Base-by-base conservation (phyloP, 2,113 vertebrate species). In the Otis tarda region DNA sequence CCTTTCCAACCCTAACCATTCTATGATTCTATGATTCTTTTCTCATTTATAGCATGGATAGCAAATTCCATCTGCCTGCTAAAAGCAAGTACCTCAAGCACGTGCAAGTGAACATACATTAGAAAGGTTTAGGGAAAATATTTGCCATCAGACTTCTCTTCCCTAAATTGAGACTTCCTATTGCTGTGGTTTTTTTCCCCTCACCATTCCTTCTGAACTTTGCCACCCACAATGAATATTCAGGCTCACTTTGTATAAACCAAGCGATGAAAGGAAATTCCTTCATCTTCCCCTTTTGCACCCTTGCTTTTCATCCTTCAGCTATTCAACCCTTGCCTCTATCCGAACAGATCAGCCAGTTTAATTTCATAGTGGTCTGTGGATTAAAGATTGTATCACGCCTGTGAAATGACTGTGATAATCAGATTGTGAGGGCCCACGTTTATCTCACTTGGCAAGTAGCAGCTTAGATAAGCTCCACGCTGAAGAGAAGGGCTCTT, bases 371-470 rank as follows among this genome's bases (percentile, higher is more conserved):
- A 90, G 88, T 47, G 92, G 86, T 61, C 88, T 3, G 0, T 64
- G 64, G 90, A 96, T 96, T 88, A 88, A 90, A 77, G 92, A 96
- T 91, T 7, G 37, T 85, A 97, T 91, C 95, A 25, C 28, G 71
- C 64, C 85, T 95, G 69, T 52, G 74, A 94, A 95, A 83, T 49
- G 73, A 9, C 60, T 89, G 94, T 75, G 92, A 94, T 86, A 97
- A 96, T 90, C 95, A 92, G 88, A 93, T 93, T 65, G 80, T 2
- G 31, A 85, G 74, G 70, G 18, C 82, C 89, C 75, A 50, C 21
- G 2, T 94, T 97, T 91, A 95, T 95, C 93, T 94, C 77, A 50
- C 80, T 93, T 37, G 61, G 90, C 2, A 49, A 95, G 73, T 31
- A 84, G 86, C 80, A 79, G 45, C 83, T 86, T 7, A 87, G 95